These are phyloP conservation scores for Natrix natrix DNA, from an alignment of 2,797 vertebrate genomes.

Conservation along the genomic window DNA sequence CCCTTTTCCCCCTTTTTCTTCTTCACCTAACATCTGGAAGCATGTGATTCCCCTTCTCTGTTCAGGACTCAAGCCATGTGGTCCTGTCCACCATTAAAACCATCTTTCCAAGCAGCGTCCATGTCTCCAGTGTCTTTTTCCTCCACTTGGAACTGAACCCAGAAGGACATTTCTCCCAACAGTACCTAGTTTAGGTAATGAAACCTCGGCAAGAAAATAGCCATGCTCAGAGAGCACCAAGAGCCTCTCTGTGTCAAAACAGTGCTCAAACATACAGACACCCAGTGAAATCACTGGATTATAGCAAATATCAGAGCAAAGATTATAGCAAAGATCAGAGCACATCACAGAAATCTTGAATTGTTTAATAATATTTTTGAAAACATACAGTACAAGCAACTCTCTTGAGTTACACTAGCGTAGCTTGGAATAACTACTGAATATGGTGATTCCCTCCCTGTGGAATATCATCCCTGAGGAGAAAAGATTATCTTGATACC, in stretches of 20 bases:
- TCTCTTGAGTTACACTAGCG: background rate
- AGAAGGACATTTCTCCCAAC: no score
- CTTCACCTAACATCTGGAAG: no score
- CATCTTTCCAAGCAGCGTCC: no score
- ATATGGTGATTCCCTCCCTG: background rate
- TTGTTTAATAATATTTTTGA: constrained; percentile 13
- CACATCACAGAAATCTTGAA: background rate
- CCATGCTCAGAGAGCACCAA: background rate
- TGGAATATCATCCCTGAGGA: background rate
- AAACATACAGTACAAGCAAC: background rate
- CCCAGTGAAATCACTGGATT: background rate
- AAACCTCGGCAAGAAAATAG: background rate
- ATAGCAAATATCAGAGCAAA: background rate
- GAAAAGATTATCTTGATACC: background rate
- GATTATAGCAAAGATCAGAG: background rate
- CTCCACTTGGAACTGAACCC: no score
- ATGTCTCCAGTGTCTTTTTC: no score
- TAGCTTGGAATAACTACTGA: background rate
- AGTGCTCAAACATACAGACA: background rate
- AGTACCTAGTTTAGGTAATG: background rate
- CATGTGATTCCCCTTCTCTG: no score
- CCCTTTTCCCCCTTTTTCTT: no score
- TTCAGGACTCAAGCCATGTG: no score
- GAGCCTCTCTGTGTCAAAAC: background rate
- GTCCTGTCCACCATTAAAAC: no score